Conservation (phyloP, 2,113 vertebrate genomes). For the Actinemys pallida region DNA sequence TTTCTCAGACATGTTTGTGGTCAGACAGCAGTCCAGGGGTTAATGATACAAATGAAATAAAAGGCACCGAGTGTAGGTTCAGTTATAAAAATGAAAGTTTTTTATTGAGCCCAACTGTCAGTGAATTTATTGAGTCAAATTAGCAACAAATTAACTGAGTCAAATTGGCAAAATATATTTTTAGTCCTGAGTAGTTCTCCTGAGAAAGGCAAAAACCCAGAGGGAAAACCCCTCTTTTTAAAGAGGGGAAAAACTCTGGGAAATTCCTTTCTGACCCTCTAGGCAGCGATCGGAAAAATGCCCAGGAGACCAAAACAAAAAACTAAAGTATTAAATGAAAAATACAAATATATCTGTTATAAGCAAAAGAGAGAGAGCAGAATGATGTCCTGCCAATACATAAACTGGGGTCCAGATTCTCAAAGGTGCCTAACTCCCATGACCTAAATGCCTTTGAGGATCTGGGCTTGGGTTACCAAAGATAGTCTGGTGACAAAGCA, state of each 20-base stretch:
- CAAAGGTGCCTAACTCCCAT: background rate
- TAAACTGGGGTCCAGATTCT: background rate
- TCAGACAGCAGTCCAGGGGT: background rate
- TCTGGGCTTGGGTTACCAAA: too few relatives aligned
- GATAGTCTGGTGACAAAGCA: background rate
- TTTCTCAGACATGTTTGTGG: background rate
- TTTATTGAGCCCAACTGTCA: background rate
- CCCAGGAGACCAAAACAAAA: background rate
- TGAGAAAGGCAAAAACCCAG: background rate
- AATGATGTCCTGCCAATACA: too few relatives aligned
- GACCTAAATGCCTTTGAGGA: too few relatives aligned
- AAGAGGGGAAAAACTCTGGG: background rate
- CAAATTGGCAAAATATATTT: background rate
- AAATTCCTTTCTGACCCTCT: background rate
- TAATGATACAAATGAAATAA: background rate
- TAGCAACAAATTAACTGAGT: background rate
- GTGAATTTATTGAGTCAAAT: background rate
- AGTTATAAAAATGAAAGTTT: background rate
- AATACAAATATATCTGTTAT: too few relatives aligned
- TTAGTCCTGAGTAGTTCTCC: background rate
- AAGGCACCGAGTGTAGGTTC: background rate
- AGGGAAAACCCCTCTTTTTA: background rate
- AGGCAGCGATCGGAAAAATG: background rate
- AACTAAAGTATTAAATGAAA: too few relatives aligned
- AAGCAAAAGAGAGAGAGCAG: too few relatives aligned